Conservation (phyloP, 2,888 invertebrate genomes). For the Torymus texanus region DNA sequence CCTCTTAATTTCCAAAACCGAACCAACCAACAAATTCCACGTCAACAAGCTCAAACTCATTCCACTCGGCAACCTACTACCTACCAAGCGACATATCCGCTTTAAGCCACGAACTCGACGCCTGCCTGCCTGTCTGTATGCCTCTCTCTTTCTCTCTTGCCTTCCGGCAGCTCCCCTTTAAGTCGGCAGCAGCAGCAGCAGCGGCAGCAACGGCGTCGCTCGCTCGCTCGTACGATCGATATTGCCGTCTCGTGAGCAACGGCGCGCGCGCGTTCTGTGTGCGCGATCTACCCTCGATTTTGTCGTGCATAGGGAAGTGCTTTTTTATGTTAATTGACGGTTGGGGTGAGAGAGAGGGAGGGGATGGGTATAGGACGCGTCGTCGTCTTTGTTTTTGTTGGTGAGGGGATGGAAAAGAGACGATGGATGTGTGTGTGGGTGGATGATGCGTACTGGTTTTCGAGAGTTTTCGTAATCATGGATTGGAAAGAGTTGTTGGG, state of each 20-base stretch:
- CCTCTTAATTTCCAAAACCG: too few species aligned
- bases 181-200: slow-evolving; percentile 42
- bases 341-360: not conserved
- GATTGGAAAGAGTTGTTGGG: too few species aligned
- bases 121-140: not conserved
- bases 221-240: slow-evolving; percentile 58
- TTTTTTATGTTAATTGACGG: slow-evolving; percentile 53
- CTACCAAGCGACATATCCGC: too few species aligned
- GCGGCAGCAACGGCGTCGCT: slow-evolving; percentile 46
- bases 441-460: too few species aligned
- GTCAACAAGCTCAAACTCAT: too few species aligned
- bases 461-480: too few species aligned
- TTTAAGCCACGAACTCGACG: not conserved
- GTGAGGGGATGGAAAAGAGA: not conserved
- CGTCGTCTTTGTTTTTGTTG: slow-evolving; percentile 26
- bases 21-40: too few species aligned
- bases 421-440: too few species aligned
- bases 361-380: not conserved
- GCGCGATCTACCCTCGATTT: slow-evolving; percentile 42
- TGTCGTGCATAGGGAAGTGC: slow-evolving; percentile 28
- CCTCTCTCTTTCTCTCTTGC: not conserved
- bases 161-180: slow-evolving; percentile 58
- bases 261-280: slow-evolving; percentile 48
- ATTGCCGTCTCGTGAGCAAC: slow-evolving; percentile 59
- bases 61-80: too few species aligned